These are phyloP conservation scores for Prionace glauca DNA, from an alignment of 2,797 vertebrate species.

Conservation along the genomic window DNA sequence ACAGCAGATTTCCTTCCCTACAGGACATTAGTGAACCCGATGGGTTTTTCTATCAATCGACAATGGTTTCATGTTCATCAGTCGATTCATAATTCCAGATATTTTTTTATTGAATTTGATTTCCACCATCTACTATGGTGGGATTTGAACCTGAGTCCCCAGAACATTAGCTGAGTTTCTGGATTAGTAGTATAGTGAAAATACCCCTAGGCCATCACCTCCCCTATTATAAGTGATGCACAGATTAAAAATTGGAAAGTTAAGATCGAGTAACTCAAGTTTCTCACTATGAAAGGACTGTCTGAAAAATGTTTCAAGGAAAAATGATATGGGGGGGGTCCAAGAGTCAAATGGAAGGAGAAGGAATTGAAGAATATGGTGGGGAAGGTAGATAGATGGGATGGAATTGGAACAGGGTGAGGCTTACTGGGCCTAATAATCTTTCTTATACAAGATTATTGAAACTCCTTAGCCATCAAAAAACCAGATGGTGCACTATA, in stretches of 20 bases:
- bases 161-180: too few relatives aligned
- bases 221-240: background rate
- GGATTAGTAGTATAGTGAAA: too few relatives aligned
- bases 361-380: background rate
- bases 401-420: background rate
- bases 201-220: background rate
- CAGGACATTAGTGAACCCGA: too few relatives aligned
- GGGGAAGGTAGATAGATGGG: background rate
- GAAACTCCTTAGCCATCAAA: too few relatives aligned
- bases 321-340: background rate
- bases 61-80: too few relatives aligned
- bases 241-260: background rate
- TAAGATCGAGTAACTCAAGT: background rate
- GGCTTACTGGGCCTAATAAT: background rate
- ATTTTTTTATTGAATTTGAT: too few relatives aligned
- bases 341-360: background rate
- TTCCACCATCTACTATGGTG: too few relatives aligned
- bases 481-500: too few relatives aligned
- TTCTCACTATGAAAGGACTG: background rate
- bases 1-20: too few relatives aligned
- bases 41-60: too few relatives aligned
- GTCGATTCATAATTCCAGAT: too few relatives aligned
- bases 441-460: background rate
- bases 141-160: too few relatives aligned
- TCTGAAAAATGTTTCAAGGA: background rate